A percentile compares a stretch with the other conserved stretches of the same genome.
Conservation (phyloP, 2,113 vertebrate species). For the Rhinoptilus africanus region DNA sequence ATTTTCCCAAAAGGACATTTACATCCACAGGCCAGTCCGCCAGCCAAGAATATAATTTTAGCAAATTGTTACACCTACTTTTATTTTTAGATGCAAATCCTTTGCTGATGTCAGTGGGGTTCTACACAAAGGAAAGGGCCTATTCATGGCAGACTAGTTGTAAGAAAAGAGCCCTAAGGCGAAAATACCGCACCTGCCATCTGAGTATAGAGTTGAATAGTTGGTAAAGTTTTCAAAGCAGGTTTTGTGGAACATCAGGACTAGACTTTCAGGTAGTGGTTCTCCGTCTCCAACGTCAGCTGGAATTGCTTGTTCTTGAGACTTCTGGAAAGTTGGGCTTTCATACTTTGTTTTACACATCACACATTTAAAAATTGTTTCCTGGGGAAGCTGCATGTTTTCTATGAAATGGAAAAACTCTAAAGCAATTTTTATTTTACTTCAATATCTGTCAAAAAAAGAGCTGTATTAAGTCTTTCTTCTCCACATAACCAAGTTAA, state of each 20-base stretch:
- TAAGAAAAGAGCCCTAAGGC: neutral
- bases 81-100: neutral
- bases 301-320: neutral
- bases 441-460: neutral
- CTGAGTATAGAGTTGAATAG: neutral
- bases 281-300: neutral
- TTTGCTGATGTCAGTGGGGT: neutral
- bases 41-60: neutral
- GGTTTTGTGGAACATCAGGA: neutral
- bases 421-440: neutral
- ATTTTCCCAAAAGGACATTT: neutral
- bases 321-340: neutral
- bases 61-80: neutral
- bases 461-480: neutral
- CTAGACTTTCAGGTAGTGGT: neutral
- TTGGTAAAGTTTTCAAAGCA: neutral
- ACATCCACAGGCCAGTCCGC: neutral
- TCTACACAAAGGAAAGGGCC: neutral
- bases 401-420: neutral
- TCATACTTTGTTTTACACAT: neutral
- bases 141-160: neutral
- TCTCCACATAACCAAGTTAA: constrained; percentile 22
- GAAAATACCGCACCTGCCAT: neutral
- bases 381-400: neutral
- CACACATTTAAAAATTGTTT: neutral